phyloP scores from a whole-genome alignment of 2,888 invertebrate genomes.

The Andrena minutula region DNA sequence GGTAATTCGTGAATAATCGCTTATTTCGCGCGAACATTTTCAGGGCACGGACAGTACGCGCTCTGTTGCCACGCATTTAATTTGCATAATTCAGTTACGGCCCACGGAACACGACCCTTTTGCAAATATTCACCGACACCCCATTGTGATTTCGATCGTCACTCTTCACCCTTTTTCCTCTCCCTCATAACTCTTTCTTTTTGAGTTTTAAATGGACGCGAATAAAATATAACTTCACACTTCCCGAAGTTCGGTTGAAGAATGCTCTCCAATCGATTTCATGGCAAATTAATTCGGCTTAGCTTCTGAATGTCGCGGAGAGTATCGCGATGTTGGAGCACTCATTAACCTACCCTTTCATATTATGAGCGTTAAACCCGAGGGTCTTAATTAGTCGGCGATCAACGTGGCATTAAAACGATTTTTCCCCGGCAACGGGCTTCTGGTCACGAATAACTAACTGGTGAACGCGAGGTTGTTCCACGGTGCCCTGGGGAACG shows the following conservation, averaged over 20 bases:
- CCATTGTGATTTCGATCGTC: constrained; percentile 34
- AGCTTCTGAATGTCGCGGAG: too few relatives aligned
- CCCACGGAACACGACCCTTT: constrained; percentile 46
- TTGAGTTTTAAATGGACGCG: neutral
- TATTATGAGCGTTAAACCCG: constrained; percentile 17
- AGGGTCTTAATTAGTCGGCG: constrained; percentile 13
- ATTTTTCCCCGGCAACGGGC: constrained; percentile 19
- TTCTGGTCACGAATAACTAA: constrained; percentile 30
- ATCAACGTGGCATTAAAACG: constrained; percentile 2
- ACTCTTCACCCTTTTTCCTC: neutral
- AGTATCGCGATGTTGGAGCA: too few relatives aligned
- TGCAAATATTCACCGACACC: constrained; percentile 59
- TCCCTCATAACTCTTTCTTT: neutral
- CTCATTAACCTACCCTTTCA: too few relatives aligned
- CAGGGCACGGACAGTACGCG: constrained; percentile 44
- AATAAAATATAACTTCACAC: too few relatives aligned
- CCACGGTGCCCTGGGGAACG: neutral
- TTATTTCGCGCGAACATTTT: constrained; percentile 71
- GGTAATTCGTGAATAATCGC: constrained; percentile 72
- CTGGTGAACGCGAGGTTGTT: neutral
- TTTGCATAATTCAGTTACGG: constrained; percentile 72
- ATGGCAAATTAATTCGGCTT: too few relatives aligned
- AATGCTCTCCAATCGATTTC: too few relatives aligned
- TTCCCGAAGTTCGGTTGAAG: too few relatives aligned
- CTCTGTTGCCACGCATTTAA: constrained; percentile 58